phyloP scores from a whole-genome alignment of 2,888 invertebrate species.

The Bombyx huttoni region DNA sequence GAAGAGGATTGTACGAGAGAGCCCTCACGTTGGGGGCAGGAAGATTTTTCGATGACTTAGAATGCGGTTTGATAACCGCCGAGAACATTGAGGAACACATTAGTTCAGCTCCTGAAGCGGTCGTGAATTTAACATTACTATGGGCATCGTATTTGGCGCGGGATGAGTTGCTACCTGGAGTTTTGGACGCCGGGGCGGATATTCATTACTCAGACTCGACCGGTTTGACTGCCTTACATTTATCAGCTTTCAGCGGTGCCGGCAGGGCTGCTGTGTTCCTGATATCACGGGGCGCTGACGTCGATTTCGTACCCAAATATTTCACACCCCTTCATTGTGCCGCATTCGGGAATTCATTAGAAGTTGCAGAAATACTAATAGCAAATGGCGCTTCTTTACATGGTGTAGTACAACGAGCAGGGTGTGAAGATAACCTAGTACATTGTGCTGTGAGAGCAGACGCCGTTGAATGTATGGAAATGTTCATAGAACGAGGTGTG shows the following conservation, averaged over 20 bases:
- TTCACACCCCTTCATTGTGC: slow-evolving; percentile 90
- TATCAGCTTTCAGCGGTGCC: slow-evolving; percentile 84
- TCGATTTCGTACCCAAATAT: slow-evolving; percentile 78
- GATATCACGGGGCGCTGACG: slow-evolving; percentile 77
- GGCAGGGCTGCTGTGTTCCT: slow-evolving; percentile 78
- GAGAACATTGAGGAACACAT: slow-evolving; percentile 74
- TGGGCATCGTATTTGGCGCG: slow-evolving; percentile 82
- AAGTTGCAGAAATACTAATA: slow-evolving; percentile 83
- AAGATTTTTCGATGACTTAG: slow-evolving; percentile 81
- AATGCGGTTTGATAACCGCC: slow-evolving; percentile 75
- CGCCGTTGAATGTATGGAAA: slow-evolving; percentile 81
- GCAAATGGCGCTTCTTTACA: slow-evolving; percentile 78
- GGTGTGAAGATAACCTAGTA: slow-evolving; percentile 82
- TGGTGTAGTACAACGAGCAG: slow-evolving; percentile 76
- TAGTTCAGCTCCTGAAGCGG: slow-evolving; percentile 75
- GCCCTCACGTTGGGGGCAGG: slow-evolving; percentile 77
- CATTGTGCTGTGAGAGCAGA: slow-evolving; percentile 89
- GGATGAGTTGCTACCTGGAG: slow-evolving; percentile 78
- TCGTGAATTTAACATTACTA: slow-evolving; percentile 79
- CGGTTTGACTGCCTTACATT: slow-evolving; percentile 81
- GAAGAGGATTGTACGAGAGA: slow-evolving; percentile 79
- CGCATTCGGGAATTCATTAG: slow-evolving; percentile 88
- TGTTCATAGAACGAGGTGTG: slow-evolving; percentile 82
- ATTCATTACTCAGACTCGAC: slow-evolving; percentile 79
- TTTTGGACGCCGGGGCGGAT: slow-evolving; percentile 78